Conservation (phyloP, 2,888 invertebrate species). For the Caradrina clavipalpis region DNA sequence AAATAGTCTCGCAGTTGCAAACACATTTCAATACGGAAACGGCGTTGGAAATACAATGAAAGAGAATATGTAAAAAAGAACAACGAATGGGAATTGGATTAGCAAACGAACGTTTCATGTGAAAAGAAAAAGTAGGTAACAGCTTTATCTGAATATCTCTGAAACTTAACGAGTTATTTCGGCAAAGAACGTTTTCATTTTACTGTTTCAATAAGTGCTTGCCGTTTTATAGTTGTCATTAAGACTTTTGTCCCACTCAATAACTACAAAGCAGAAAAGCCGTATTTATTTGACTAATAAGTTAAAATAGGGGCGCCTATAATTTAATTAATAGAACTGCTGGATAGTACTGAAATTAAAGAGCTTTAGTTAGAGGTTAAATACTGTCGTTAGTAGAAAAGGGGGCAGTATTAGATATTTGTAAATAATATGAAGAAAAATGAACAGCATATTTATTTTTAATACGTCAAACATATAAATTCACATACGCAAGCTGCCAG, state of each 20-base stretch:
- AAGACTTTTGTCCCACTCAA: not conserved
- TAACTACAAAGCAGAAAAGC: not conserved
- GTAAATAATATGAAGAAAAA: not conserved
- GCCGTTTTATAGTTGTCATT: not conserved
- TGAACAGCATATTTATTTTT: not conserved
- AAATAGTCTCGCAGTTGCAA: not conserved
- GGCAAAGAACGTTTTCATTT: slow-evolving; percentile 4
- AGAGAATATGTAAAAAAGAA: slow-evolving; percentile 30
- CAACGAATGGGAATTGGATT: slow-evolving; percentile 20
- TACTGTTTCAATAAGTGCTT: not conserved
- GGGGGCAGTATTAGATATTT: not conserved
- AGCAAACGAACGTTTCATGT: slow-evolving; percentile 28
- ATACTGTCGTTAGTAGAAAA: not conserved
- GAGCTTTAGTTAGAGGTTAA: not conserved
- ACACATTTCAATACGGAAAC: slow-evolving; percentile 4
- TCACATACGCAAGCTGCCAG: too few species aligned
- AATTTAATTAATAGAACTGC: not conserved
- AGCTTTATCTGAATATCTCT: slow-evolving; percentile 9
- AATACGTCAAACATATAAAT: too few species aligned
- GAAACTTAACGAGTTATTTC: slow-evolving; percentile 39
- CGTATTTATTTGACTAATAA: not conserved
- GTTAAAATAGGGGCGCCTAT: not conserved
- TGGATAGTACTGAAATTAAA: not conserved
- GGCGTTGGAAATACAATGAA: slow-evolving; percentile 11
- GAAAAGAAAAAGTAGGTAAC: slow-evolving; percentile 30